These are phyloP conservation scores for Cerastoderma edule DNA, from an alignment of 2,888 invertebrate genomes.

Conservation along the genomic window DNA sequence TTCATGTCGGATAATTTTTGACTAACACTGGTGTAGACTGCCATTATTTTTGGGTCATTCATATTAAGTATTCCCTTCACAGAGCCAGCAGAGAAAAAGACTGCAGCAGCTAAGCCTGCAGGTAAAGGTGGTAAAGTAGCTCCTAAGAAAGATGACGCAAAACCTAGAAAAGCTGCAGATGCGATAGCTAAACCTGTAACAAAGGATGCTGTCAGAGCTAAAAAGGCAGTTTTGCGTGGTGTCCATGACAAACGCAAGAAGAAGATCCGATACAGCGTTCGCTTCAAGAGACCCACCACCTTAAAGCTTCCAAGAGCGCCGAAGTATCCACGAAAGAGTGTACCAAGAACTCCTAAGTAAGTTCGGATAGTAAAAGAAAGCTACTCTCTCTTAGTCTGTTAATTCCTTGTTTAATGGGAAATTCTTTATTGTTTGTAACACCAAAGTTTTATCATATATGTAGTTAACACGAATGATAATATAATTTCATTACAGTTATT, in stretches of 20 bases:
- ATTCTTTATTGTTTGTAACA: too few relatives aligned
- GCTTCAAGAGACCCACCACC: slow-evolving; percentile 97
- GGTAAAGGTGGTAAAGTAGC: slow-evolving; percentile 24
- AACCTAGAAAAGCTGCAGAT: slow-evolving; percentile 70
- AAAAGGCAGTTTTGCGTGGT: slow-evolving; percentile 93
- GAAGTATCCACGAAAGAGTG: slow-evolving; percentile 97
- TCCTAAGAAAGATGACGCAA: slow-evolving; percentile 24
- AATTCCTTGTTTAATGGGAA: too few relatives aligned
- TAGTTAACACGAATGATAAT: too few relatives aligned
- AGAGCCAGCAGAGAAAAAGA: slow-evolving; percentile 55
- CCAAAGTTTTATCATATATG: too few relatives aligned
- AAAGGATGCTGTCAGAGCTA: slow-evolving; percentile 91
- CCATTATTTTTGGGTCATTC: background rate
- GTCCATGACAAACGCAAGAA: slow-evolving; percentile 93
- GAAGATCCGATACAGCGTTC: slow-evolving; percentile 97
- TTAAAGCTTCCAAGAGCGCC: slow-evolving; percentile 95
- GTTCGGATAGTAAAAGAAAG: too few relatives aligned
- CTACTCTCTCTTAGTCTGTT: too few relatives aligned
- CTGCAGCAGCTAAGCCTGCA: slow-evolving; percentile 10
- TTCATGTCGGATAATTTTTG: background rate
- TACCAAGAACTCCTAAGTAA: slow-evolving; percentile 87
- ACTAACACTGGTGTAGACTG: too few relatives aligned
- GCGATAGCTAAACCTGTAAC: slow-evolving; percentile 73
- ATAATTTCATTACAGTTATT: too few relatives aligned
- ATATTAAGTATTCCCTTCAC: background rate